Evolutionary conservation across 2,888 invertebrate genomes (phyloP).

Genomic region (Clanis bilineata): DNA sequence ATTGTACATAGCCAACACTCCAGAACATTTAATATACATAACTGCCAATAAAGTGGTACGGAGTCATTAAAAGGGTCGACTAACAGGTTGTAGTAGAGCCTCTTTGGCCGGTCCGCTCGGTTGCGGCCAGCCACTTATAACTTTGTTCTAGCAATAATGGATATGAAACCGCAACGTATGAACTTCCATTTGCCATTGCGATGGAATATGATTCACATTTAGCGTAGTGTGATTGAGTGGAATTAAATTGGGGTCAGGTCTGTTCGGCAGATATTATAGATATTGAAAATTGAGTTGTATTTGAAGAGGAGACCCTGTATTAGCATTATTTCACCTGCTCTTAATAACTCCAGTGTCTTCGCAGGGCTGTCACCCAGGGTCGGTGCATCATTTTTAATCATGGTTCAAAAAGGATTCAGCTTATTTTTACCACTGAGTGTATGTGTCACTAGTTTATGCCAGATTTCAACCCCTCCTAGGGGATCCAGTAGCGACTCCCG

Average conservation of each 20-base stretch:
- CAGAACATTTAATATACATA: conserved; percentile 26
- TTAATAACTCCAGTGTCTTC: no score
- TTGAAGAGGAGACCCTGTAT: no score
- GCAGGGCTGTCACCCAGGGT: no score
- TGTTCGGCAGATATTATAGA: neutral
- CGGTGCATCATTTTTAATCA: no score
- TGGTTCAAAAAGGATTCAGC: no score
- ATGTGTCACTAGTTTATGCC: no score
- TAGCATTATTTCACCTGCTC: no score
- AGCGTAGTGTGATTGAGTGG: conserved; percentile 8
- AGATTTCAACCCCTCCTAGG: no score
- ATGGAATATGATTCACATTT: conserved; percentile 21
- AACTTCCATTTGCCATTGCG: conserved; percentile 46
- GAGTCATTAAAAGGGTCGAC: conserved; percentile 49
- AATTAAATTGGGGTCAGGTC: neutral
- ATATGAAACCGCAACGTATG: conserved; percentile 57
- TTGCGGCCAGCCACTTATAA: conserved; percentile 56
- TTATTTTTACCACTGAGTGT: no score
- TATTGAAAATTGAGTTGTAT: no score
- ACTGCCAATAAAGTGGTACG: conserved; percentile 46
- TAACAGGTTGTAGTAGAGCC: conserved; percentile 65
- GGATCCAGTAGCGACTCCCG: no score
- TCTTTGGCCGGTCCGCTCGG: conserved; percentile 40
- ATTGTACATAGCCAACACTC: neutral
- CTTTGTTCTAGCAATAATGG: conserved; percentile 71